A percentile compares a stretch with the other conserved stretches of the same genome.
Evolutionary conservation across 2,888 invertebrate genomes (phyloP).

Genomic region (Nymphalis c-album): DNA sequence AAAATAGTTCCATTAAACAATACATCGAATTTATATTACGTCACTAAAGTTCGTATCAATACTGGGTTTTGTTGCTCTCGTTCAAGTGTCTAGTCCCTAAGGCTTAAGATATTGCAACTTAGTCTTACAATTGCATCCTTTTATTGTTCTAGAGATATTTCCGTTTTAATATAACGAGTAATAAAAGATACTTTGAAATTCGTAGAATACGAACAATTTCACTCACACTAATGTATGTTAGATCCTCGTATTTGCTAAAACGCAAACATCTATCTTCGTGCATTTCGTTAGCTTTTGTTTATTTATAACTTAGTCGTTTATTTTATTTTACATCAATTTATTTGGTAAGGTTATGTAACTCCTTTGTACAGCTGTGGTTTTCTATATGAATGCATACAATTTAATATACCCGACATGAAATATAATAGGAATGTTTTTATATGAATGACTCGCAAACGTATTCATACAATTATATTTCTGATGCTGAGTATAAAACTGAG

Average conservation of each 20-base stretch:
- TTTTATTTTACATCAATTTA: background rate
- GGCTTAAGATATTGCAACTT: slow-evolving; percentile 6
- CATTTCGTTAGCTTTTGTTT: background rate
- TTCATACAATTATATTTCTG: too few species aligned
- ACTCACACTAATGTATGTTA: background rate
- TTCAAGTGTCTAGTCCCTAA: slow-evolving; percentile 2
- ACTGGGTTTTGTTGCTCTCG: background rate
- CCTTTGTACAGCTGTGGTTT: too few species aligned
- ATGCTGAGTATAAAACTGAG: too few species aligned
- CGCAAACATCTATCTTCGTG: background rate
- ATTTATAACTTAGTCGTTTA: background rate
- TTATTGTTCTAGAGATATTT: background rate
- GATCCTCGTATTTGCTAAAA: background rate
- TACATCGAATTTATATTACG: background rate
- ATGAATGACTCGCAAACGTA: too few species aligned
- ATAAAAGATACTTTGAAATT: slow-evolving; percentile 2
- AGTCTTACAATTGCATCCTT: slow-evolving; percentile 2
- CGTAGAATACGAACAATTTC: background rate
- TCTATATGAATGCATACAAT: too few species aligned
- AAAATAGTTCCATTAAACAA: background rate
- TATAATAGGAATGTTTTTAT: too few species aligned
- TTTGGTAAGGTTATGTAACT: background rate
- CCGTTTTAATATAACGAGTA: slow-evolving; percentile 10
- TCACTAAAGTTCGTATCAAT: background rate
- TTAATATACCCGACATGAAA: too few species aligned